Conservation (phyloP, 2,113 vertebrate genomes). For the Pygoscelis adeliae region DNA sequence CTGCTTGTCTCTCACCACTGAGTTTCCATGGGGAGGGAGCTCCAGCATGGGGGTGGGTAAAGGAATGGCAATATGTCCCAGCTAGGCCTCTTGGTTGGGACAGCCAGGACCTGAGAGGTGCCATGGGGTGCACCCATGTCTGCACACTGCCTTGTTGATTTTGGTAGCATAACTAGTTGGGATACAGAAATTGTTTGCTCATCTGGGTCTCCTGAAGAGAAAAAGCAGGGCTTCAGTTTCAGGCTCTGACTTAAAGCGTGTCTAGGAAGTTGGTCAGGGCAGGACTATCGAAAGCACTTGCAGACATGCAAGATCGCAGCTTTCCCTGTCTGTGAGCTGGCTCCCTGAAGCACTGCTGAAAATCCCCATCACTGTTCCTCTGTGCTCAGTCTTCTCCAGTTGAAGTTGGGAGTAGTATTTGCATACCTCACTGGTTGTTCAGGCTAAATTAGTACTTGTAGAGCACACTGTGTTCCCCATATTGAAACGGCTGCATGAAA, state of each 20-base stretch:
- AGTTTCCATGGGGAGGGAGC: neutral
- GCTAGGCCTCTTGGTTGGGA: rapidly evolving
- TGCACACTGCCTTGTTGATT: neutral
- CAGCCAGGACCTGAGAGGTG: neutral
- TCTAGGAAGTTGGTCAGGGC: neutral
- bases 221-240: neutral
- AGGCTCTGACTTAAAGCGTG: neutral
- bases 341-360: neutral
- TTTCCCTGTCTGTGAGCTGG: neutral
- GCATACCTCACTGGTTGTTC: conserved; percentile 36
- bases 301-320: neutral
- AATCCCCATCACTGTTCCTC: neutral
- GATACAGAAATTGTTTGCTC: neutral
- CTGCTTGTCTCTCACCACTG: neutral
- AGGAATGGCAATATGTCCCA: neutral
- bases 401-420: conserved; percentile 30
- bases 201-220: neutral
- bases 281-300: neutral
- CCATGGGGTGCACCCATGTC: neutral
- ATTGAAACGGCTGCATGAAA: neutral
- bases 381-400: neutral
- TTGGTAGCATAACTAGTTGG: neutral
- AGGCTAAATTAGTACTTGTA: conserved; percentile 58
- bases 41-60: neutral
- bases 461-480: conserved; percentile 21